A percentile compares a stretch with the other conserved stretches of the same genome.
Evolutionary conservation across 2,797 vertebrate species (phyloP).

Genomic region (Coregonus ussuriensis): DNA sequence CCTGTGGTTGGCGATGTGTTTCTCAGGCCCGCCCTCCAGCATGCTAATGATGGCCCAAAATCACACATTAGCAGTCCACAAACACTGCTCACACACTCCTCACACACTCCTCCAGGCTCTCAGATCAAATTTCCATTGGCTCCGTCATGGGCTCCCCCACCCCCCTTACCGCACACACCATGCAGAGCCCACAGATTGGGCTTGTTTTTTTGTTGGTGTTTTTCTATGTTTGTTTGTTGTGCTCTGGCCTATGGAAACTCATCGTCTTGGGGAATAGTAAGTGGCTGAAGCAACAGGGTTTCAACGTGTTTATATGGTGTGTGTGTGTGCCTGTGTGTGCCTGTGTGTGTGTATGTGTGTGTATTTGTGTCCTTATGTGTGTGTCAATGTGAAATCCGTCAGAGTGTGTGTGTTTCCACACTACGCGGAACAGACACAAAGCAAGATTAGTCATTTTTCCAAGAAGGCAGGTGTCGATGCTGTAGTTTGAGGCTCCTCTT

Average conservation of each 20-base stretch:
- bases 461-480: constrained; percentile 46
- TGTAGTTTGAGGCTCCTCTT: constrained; percentile 2
- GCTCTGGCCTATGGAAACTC: constrained; percentile 66
- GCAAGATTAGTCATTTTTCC: constrained; percentile 11
- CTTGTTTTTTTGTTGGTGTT: constrained; percentile 61
- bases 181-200: constrained; percentile 42
- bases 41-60: constrained; percentile 62
- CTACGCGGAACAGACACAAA: constrained; percentile 31
- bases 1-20: constrained; percentile 55
- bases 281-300: constrained; percentile 58
- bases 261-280: constrained; percentile 69
- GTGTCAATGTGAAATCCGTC: neutral
- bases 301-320: constrained; percentile 38
- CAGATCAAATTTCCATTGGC: constrained; percentile 48
- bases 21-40: constrained; percentile 62
- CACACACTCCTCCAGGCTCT: constrained; percentile 35
- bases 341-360: neutral
- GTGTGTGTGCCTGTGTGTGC: constrained; percentile 13
- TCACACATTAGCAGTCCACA: constrained; percentile 58
- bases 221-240: constrained; percentile 68
- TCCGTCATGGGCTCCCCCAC: constrained; percentile 26
- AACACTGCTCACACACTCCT: constrained; percentile 16
- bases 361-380: constrained; percentile 21
- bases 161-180: constrained; percentile 18
- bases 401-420: constrained; percentile 31